Evolutionary conservation across 2,888 invertebrate species (phyloP), one percentile per base, ranked within the genome.

Genomic region (Habroteleia sp.): DNA sequence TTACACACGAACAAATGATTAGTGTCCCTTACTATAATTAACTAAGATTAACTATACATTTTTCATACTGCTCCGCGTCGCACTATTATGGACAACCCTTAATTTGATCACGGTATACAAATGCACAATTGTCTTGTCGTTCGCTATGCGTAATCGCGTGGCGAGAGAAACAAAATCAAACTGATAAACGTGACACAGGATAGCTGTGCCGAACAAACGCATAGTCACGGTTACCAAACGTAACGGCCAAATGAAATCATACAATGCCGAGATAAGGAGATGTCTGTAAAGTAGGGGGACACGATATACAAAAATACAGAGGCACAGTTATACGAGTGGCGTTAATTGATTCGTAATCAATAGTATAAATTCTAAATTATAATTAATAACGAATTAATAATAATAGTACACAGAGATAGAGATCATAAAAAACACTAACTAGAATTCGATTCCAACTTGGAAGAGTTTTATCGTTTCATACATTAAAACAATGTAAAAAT

Each of bases 371-470:
- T 65, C 72, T 73, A 86, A 85, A 86, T 82, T 82, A 81, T 84
- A 87, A 86, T 85, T 68, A 68, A 54, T 39, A 39, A 75, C 56
- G 62, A 69, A 62, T 58, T 86, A 86, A 82, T 80, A 79, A 82
- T 84, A 82, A 79, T 87, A 82, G 84, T 83, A 83, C 83, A 85
- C 84, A 87, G 86, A 87, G 85, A 86, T 86, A 88, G 88, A 88
- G 88, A 88, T 88, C 88, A 88, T 88, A 88, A 87, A 88, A 88
- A 87, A 86, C 88, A 85, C 88, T 88, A 88, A 88, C 88, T 88
- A 88, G 85, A 87, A 87, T 87, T 60, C 83, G 74, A 82, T 81
- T 81, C 78, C 80, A 66, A 76, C 60, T 76, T 81, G 83, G 83
- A 83, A 83, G 83, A 82, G 82, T 85, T 85, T 81, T 80, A 84